Percentiles rank a stretch among this genome's conserved stretches.
Conservation (phyloP, 1,140 invertebrate species). For the Stenopsyche tienmushanensis region DNA sequence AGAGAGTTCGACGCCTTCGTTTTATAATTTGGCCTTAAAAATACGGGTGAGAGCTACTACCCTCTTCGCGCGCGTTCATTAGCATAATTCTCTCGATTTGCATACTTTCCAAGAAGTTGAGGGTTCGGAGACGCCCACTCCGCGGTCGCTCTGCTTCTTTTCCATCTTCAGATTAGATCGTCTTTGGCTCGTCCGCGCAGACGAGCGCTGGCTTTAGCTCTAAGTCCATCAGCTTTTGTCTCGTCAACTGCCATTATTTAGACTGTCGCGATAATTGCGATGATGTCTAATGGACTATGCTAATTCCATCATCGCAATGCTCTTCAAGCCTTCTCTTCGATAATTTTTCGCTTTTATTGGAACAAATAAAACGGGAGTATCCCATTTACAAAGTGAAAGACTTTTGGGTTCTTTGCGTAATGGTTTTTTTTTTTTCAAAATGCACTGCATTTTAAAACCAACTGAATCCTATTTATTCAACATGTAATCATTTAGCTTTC, state of each 20-base stretch:
- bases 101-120: conserved; percentile 15
- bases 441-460: too few relatives aligned
- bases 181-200: not conserved
- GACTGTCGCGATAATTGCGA: not conserved
- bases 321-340: not conserved
- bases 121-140: not conserved
- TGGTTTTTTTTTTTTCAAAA: too few relatives aligned
- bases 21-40: not conserved
- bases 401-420: too few relatives aligned
- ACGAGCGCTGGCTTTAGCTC: not conserved
- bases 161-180: conserved; percentile 15
- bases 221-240: not conserved
- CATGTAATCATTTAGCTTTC: too few relatives aligned
- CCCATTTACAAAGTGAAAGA: too few relatives aligned
- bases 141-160: not conserved
- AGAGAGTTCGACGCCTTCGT: too few relatives aligned
- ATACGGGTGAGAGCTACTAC: not conserved
- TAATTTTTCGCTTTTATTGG: too few relatives aligned
- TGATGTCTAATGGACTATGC: not conserved
- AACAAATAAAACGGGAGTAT: too few relatives aligned
- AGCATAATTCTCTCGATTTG: conserved; percentile 21
- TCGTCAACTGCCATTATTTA: not conserved
- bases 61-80: not conserved
- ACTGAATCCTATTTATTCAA: too few relatives aligned
- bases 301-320: not conserved